Evolutionary conservation across 2,797 vertebrate genomes (phyloP), one percentile per base, ranked within the genome.

Genomic region (Petrocephalus schoutedeni): DNA sequence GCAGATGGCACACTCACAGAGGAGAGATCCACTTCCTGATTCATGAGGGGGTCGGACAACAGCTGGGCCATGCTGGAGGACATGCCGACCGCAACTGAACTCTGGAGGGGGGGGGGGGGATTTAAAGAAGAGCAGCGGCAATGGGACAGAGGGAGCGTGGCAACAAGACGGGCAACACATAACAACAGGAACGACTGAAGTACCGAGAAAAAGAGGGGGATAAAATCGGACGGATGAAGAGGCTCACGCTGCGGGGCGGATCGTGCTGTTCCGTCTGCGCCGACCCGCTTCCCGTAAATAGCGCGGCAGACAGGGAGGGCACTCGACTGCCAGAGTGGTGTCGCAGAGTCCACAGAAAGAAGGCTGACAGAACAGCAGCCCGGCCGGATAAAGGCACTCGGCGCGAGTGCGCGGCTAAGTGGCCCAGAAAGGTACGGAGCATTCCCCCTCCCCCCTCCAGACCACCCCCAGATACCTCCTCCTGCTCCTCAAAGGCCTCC

Each of bases 31-130:
- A 92, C 87, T 23, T 91, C 91, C 88, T 93, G 92, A 83, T 89
- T 92, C 89, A 93, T 87, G 32, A 93, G 90, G 14, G 89, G 90
- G 67, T 92, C 92, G 87, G 91, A 92, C 21, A 93, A 87, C 36
- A 94, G 89, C 53, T 90, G 83, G 53, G 91, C 90, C 90, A 91
- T 93, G 77, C 89, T 93, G 28, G 91, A 95, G 36, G 90, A 91
- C 85, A 92, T 85, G 45, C 88, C 88, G 54, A 88, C 80, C 57
- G 85, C 56, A 49, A 12, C 14, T 28, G 53, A 67, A 45, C 90
- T 91, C 91, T 92, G 86, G 3, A 19, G 5, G 19, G 32, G 6
- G n/a, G 5, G 28, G 32, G 32, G 71, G n/a, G 3, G 51, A 4
- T 41, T 74, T 41, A 77, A 58, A 41, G 59, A 87, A 71, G 85